phyloP scores from a whole-genome alignment of 2,888 invertebrate species.

The Oscheius myriophilus region DNA sequence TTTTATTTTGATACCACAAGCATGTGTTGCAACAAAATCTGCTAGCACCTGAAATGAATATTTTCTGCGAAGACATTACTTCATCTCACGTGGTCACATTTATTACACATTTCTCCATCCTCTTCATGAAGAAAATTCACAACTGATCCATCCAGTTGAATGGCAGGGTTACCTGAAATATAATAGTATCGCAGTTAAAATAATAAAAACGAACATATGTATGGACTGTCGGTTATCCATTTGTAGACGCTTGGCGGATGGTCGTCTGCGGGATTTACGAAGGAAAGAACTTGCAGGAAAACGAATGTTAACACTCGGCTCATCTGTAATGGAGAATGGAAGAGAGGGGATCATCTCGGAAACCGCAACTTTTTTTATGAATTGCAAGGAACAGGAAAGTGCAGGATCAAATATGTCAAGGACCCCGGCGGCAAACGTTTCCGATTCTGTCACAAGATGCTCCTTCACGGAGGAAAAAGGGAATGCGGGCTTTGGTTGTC shows the following conservation, averaged over 20 bases:
- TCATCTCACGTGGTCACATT: conserved; percentile 51
- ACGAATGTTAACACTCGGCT: conserved; percentile 14
- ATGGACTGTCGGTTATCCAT: conserved; percentile 67
- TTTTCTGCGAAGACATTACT: background rate
- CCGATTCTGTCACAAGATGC: conserved; percentile 19
- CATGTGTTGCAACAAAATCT: conserved; percentile 47
- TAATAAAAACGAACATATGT: conserved; percentile 61
- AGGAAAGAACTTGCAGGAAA: conserved; percentile 4
- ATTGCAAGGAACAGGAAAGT: conserved; percentile 15
- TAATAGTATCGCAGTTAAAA: no score
- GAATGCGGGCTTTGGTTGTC: background rate
- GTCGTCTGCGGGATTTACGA: background rate
- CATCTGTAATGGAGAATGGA: conserved; percentile 23
- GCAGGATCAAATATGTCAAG: conserved; percentile 29
- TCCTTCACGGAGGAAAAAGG: conserved; percentile 11
- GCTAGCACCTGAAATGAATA: conserved; percentile 16
- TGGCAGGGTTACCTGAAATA: conserved; percentile 60
- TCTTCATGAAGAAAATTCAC: conserved; percentile 60
- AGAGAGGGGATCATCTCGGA: background rate
- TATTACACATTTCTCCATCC: conserved; percentile 58
- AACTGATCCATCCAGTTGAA: conserved; percentile 41
- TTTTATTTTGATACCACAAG: conserved; percentile 61
- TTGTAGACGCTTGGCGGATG: conserved; percentile 63
- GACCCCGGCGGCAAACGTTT: conserved; percentile 8
- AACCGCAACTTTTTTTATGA: background rate